A percentile compares a stretch with the other conserved stretches of the same genome.
These are phyloP conservation scores for Pyrgilauda ruficollis DNA, from an alignment of 2,113 vertebrate species.

Conservation along the genomic window DNA sequence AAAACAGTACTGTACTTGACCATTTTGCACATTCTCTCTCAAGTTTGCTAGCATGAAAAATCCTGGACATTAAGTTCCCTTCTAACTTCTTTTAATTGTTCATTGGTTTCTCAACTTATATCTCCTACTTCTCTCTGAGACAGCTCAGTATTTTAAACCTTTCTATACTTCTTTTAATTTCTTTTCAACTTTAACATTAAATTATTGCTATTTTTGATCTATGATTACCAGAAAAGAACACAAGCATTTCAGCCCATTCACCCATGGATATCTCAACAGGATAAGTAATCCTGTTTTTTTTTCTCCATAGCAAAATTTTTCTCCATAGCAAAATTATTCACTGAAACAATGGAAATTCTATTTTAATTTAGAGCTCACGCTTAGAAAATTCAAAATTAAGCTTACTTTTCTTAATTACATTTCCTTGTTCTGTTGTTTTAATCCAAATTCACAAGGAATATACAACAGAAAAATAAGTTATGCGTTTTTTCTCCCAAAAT, in stretches of 20 bases:
- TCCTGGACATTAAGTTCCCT: neutral
- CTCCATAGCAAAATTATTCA: neutral
- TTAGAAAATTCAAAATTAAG: neutral
- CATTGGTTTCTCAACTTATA: neutral
- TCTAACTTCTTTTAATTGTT: neutral
- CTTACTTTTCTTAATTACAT: neutral
- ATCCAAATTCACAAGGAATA: neutral
- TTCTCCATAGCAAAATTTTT: neutral
- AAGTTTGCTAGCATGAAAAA: neutral
- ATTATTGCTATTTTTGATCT: neutral
- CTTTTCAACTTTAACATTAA: neutral
- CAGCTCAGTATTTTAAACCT: neutral
- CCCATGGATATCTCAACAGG: neutral
- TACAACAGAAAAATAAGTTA: neutral
- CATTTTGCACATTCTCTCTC: neutral
- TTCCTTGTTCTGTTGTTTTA: neutral
- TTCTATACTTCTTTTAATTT: neutral
- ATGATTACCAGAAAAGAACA: neutral
- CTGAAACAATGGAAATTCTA: neutral
- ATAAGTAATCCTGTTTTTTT: neutral
- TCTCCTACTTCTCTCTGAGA: neutral
- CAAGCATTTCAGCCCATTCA: neutral
- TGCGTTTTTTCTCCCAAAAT: neutral
- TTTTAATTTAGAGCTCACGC: neutral
- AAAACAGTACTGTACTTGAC: neutral